phyloP scores from a whole-genome alignment of 2,113 vertebrate species.

The Dunckerocampus dactyliophorus region DNA sequence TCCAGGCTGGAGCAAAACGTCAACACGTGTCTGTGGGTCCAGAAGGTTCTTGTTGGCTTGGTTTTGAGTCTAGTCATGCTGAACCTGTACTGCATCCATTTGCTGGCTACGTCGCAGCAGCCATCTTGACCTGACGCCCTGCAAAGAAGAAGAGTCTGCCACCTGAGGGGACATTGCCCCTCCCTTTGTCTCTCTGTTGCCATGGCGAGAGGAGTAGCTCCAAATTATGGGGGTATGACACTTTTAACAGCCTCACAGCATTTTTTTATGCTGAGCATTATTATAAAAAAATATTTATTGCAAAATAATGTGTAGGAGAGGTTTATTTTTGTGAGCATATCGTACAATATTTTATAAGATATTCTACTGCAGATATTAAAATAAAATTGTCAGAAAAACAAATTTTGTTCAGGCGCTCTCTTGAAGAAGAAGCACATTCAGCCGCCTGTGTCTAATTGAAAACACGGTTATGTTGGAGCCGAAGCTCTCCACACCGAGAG shows the following conservation, averaged over 20 bases:
- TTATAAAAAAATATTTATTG: constrained; percentile 54
- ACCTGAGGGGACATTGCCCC: constrained; percentile 11
- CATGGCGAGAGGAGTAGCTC: constrained; percentile 22
- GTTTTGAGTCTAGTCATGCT: constrained; percentile 76
- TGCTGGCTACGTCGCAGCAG: constrained; percentile 40
- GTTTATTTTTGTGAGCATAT: constrained; percentile 55
- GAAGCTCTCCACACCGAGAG: constrained; percentile 40
- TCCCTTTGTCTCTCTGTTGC: constrained; percentile 9
- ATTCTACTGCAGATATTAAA: constrained; percentile 53
- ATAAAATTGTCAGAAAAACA: constrained; percentile 36
- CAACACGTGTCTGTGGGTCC: constrained; percentile 83
- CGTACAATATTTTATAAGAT: constrained; percentile 57
- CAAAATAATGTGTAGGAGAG: constrained; percentile 37
- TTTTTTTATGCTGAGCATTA: constrained; percentile 42
- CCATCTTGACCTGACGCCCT: constrained; percentile 41
- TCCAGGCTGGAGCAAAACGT: constrained; percentile 85
- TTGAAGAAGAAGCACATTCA: constrained; percentile 21
- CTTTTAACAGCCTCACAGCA: constrained; percentile 27
- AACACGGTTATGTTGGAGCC: constrained; percentile 29
- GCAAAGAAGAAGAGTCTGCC: background rate
- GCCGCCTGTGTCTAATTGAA: constrained; percentile 49
- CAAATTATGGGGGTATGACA: constrained; percentile 31
- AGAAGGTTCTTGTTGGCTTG: constrained; percentile 81
- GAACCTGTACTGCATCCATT: constrained; percentile 75
- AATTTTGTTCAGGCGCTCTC: constrained; percentile 10